Evolutionary conservation across 2,113 vertebrate genomes (phyloP).

Genomic region (Dipodomys ordii): DNA sequence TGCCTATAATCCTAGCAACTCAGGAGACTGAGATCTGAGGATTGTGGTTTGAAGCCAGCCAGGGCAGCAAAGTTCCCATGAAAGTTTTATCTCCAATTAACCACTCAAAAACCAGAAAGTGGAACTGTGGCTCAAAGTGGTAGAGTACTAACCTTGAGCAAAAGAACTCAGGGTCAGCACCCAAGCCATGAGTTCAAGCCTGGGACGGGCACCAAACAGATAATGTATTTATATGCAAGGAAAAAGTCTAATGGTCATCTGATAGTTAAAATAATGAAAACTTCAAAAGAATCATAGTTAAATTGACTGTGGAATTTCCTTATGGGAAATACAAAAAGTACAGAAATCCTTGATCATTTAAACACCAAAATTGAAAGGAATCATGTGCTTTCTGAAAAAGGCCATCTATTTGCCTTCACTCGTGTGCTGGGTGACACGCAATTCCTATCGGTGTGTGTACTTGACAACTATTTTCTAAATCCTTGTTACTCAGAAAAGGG

Average conservation of each 20-base stretch:
- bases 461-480: slow-evolving; percentile 13
- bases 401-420: not conserved
- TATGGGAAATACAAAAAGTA: not conserved
- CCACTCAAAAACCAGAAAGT: too few relatives aligned
- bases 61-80: too few relatives aligned
- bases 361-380: not conserved
- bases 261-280: not conserved
- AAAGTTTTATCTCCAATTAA: too few relatives aligned
- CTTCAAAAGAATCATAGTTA: slow-evolving; percentile 6
- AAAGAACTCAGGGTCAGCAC: too few relatives aligned
- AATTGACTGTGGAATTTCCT: slow-evolving; percentile 12
- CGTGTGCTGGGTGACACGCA: not conserved
- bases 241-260: not conserved
- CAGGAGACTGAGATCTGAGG: too few relatives aligned
- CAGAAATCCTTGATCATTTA: slow-evolving; percentile 13
- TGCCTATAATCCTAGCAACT: too few relatives aligned
- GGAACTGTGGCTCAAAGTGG: too few relatives aligned
- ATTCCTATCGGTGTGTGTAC: not conserved
- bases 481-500: not conserved
- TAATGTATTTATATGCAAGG: not conserved
- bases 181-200: too few relatives aligned
- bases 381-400: not conserved
- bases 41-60: too few relatives aligned
- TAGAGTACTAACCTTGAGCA: too few relatives aligned
- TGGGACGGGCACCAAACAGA: not conserved